These are phyloP conservation scores for Lerista edwardsae DNA, from an alignment of 2,797 vertebrate species.

Conservation along the genomic window DNA sequence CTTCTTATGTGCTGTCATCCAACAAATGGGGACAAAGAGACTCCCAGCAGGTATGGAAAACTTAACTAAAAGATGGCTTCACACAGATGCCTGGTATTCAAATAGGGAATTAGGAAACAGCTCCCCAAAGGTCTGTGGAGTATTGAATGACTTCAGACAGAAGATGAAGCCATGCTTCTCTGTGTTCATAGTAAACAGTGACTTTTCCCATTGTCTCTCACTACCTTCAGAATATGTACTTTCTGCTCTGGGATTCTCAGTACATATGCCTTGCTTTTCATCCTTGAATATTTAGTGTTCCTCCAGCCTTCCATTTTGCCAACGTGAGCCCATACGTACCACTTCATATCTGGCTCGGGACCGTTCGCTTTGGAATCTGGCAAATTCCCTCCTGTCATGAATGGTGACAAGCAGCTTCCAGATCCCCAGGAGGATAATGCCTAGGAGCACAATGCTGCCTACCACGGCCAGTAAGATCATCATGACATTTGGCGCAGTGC, in stretches of 20 bases:
- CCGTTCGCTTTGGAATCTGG: constrained; percentile 92
- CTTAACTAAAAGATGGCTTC: too few species aligned
- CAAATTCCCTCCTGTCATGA: constrained; percentile 91
- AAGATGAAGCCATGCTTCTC: neutral
- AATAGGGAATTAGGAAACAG: neutral
- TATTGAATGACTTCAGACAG: neutral
- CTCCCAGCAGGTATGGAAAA: too few species aligned
- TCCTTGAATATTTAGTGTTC: neutral
- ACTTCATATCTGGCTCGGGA: constrained; percentile 94
- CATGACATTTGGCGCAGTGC: constrained; percentile 79
- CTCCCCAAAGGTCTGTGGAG: too few species aligned
- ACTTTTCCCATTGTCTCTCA: too few species aligned
- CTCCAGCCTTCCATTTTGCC: fast-evolving
- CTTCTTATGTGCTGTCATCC: too few species aligned
- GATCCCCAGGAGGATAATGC: constrained; percentile 82
- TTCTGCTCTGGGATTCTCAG: neutral
- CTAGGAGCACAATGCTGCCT: constrained; percentile 80
- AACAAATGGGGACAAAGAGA: too few species aligned
- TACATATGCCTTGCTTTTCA: neutral
- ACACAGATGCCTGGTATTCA: neutral
- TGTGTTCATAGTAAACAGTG: neutral
- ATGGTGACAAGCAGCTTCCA: constrained; percentile 97
- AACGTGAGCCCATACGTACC: constrained; percentile 77
- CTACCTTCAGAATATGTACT: neutral
- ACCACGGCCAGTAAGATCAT: constrained; percentile 88